Evolutionary conservation across 2,888 invertebrate genomes (phyloP), one percentile per base, ranked within the genome.

Genomic region (Xestia c-nigrum): DNA sequence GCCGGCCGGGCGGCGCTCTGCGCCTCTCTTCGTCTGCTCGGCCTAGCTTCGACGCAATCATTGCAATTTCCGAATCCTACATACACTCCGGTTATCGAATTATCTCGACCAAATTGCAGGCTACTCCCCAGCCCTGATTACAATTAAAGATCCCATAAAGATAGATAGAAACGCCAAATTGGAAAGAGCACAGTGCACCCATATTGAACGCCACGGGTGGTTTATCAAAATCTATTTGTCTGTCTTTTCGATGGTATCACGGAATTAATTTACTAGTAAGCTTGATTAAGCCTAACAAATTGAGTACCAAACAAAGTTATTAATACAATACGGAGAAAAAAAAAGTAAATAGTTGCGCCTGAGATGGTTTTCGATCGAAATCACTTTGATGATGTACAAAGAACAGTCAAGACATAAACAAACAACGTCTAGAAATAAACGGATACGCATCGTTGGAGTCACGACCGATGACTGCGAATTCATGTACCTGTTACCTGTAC

Each of bases 61-160:
- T 93, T 91, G 93, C 94, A 94, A 96, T 96, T 95, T 96, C 96
- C 96, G 94, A 93, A 92, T 90, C 87, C 89, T 91, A 90, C 89
- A 87, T 89, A 85, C 89, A 88, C 86, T 89, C 87, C 88, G 89
- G 88, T 88, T 83, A 88, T 86, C 87, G 79, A 86, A 85, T 89
- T 88, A 88, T 82, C 81, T 81, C 75, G 61, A 59, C 72, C 81
- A 84, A 89, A 84, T 84, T 84, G 81, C 72, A 84, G 78, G 83
- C 77, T 81, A 83, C 81, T 84, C 85, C 81, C 83, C 68, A 69
- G 72, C 61, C 73, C 72, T 71, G 80, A 81, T 84, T 80, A 80
- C 76, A 80, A 79, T 76, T 84, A 79, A 74, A 77, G 80, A 78
- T 78, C 73, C 81, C 64, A 79, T 80, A 76, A 83, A 85, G 82